Evolutionary conservation across 1,140 invertebrate species (phyloP).

Genomic region (Trichomalopsis sarcophagae): DNA sequence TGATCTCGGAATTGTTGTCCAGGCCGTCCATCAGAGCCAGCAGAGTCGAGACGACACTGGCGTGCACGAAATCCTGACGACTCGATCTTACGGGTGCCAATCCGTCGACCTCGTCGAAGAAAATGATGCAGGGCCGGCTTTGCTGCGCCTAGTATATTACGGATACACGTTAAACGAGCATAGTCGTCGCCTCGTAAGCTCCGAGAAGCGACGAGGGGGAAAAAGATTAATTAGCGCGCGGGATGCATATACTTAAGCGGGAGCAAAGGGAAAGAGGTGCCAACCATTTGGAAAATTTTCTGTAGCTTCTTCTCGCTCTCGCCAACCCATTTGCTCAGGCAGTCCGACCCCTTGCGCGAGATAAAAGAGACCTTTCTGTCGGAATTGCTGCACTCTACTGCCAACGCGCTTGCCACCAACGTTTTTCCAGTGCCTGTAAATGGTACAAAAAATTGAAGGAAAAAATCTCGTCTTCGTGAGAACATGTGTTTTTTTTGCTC

Average conservation of each 20-base stretch:
- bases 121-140: slow-evolving; percentile 84
- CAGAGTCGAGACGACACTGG: slow-evolving; percentile 78
- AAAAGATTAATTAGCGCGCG: too few relatives aligned
- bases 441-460: too few relatives aligned
- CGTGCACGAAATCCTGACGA: slow-evolving; percentile 81
- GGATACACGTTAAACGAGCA: not conserved
- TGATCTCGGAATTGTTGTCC: slow-evolving; percentile 79
- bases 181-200: too few relatives aligned
- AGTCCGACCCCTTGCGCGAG: slow-evolving; percentile 75
- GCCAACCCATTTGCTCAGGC: slow-evolving; percentile 76
- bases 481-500: too few relatives aligned
- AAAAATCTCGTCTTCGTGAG: too few relatives aligned
- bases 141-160: slow-evolving; percentile 77
- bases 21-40: slow-evolving; percentile 85
- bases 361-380: slow-evolving; percentile 76
- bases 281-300: slow-evolving; percentile 73
- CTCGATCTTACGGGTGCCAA: slow-evolving; percentile 80
- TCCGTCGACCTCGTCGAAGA: slow-evolving; percentile 87
- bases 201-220: too few relatives aligned
- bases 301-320: slow-evolving; percentile 76
- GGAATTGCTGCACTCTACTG: slow-evolving; percentile 73
- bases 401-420: slow-evolving; percentile 75
- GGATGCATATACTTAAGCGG: not conserved
- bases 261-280: not conserved
- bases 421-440: slow-evolving; percentile 76